Percentiles rank a stretch among this genome's conserved stretches.
These are phyloP conservation scores for Zaprionus kolodkinae DNA, from an alignment of 1,140 invertebrate genomes.

Conservation along the genomic window DNA sequence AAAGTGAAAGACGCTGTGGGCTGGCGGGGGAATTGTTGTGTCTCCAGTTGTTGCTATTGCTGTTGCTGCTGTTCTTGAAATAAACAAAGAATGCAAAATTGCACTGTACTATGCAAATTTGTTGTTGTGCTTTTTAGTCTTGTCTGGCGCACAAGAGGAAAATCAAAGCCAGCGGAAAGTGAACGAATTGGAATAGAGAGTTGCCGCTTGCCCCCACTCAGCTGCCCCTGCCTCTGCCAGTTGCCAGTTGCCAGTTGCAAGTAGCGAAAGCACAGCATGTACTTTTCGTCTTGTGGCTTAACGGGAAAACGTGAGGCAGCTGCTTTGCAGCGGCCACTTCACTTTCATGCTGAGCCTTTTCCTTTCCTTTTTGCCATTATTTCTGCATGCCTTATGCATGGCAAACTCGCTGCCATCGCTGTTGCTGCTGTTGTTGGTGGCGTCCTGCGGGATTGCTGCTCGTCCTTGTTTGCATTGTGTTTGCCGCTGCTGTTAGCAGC, in stretches of 20 bases:
- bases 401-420: slow-evolving; percentile 10
- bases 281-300: slow-evolving; percentile 65
- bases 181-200: slow-evolving; percentile 36
- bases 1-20: slow-evolving; percentile 57
- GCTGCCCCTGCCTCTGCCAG: slow-evolving; percentile 7
- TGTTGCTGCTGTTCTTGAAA: slow-evolving; percentile 26
- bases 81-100: slow-evolving; percentile 52
- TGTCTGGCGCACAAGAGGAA: slow-evolving; percentile 24
- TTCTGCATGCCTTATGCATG: slow-evolving; percentile 54
- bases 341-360: slow-evolving; percentile 33
- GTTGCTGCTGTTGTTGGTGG: slow-evolving; percentile 6
- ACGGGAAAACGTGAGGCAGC: slow-evolving; percentile 71
- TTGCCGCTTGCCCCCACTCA: slow-evolving; percentile 12
- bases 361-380: slow-evolving; percentile 36
- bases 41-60: slow-evolving; percentile 24
- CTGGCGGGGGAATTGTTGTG: slow-evolving; percentile 63
- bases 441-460: slow-evolving; percentile 55
- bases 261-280: slow-evolving; percentile 50
- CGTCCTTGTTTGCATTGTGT: slow-evolving; percentile 61
- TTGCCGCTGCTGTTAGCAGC: slow-evolving; percentile 57
- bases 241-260: slow-evolving; percentile 11
- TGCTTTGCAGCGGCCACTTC: slow-evolving; percentile 52
- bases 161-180: slow-evolving; percentile 52
- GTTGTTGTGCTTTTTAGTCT: slow-evolving; percentile 43
- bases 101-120: slow-evolving; percentile 48